Conservation (phyloP, 2,888 invertebrate genomes). For the Morpho deidamia region DNA sequence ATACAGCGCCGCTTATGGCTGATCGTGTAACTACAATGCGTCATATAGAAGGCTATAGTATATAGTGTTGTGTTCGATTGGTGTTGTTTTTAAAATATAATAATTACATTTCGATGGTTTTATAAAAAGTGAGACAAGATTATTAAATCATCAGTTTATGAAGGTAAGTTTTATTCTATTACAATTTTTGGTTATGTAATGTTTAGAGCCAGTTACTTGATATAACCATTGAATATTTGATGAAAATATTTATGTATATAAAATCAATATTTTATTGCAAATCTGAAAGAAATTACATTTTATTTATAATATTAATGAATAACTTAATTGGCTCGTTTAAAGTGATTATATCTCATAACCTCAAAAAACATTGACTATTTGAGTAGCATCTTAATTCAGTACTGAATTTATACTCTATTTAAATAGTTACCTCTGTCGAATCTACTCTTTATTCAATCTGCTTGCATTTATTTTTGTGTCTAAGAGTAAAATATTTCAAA, state of each 20-base stretch:
- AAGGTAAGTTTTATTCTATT: conserved; percentile 47
- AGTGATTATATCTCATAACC: conserved; percentile 33
- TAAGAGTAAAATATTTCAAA: too few species aligned
- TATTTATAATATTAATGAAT: neutral
- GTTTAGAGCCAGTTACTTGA: conserved; percentile 34
- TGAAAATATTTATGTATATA: neutral
- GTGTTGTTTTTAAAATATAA: conserved; percentile 40
- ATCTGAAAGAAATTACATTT: neutral
- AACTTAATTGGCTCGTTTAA: neutral
- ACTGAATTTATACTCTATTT: too few species aligned
- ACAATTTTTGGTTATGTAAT: conserved; percentile 54
- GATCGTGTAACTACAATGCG: conserved; percentile 44
- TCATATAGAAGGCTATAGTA: conserved; percentile 42
- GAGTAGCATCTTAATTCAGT: neutral
- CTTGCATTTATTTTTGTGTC: neutral
- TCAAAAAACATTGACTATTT: conserved; percentile 28
- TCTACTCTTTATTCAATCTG: neutral
- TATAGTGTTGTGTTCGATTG: conserved; percentile 38
- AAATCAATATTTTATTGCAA: neutral
- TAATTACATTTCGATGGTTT: conserved; percentile 13
- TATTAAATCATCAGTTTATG: conserved; percentile 14
- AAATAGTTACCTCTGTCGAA: too few species aligned
- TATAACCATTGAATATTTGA: conserved; percentile 29
- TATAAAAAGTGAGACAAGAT: conserved; percentile 6
- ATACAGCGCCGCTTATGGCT: conserved; percentile 38